phyloP scores from a whole-genome alignment of 1,140 invertebrate species.

The Sinella curviseta region DNA sequence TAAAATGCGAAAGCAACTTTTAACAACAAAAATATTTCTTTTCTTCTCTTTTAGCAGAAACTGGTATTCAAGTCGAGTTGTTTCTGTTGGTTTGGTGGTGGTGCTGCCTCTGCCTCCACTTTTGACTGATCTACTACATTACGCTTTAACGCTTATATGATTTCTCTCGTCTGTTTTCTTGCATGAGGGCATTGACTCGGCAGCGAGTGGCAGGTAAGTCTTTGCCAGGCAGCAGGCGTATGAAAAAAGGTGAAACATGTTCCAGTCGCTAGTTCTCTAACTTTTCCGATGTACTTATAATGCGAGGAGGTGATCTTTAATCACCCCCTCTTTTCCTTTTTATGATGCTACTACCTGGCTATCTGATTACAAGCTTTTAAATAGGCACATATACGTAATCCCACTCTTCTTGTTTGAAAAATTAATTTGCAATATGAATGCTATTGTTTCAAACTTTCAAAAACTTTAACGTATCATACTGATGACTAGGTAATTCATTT shows the following conservation, averaged over 20 bases:
- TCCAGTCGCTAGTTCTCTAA: not conserved
- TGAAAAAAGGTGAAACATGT: slow-evolving; percentile 15
- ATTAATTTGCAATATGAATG: no score
- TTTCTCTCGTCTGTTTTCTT: slow-evolving; percentile 1
- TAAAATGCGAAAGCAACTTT: slow-evolving; percentile 11
- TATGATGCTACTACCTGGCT: no score
- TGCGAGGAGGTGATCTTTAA: not conserved
- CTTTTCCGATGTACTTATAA: no score
- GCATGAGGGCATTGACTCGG: slow-evolving; percentile 14
- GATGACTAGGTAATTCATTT: no score
- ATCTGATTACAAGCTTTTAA: no score
- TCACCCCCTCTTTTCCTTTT: not conserved
- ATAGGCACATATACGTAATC: no score
- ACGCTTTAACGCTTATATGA: slow-evolving; percentile 11
- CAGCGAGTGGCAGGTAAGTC: no score
- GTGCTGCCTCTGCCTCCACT: not conserved
- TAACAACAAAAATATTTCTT: not conserved
- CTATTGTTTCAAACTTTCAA: no score
- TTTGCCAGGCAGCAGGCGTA: not conserved
- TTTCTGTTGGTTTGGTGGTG: not conserved
- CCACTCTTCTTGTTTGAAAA: no score
- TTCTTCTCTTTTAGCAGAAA: slow-evolving; percentile 11
- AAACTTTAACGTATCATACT: no score
- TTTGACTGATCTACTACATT: slow-evolving; percentile 13
- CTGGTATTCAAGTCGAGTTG: slow-evolving; percentile 7